A percentile compares a stretch with the other conserved stretches of the same genome.
phyloP scores from a whole-genome alignment of 2,113 vertebrate species.

The Rhadina sibilatrix region DNA sequence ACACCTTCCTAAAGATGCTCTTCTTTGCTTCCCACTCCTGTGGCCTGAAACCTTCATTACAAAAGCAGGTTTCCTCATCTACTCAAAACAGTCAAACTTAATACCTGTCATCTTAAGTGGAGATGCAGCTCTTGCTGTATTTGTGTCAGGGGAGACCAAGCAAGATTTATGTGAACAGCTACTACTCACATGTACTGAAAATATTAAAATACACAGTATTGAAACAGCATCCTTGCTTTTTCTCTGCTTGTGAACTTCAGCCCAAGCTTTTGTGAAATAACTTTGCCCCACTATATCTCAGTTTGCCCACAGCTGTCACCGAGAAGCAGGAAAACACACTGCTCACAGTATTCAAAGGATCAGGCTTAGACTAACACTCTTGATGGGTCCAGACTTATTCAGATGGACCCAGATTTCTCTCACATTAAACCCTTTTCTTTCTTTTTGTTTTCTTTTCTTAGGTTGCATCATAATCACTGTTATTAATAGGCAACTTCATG shows the following conservation, averaged over 20 bases:
- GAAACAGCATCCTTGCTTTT: not conserved
- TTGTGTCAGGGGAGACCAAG: not conserved
- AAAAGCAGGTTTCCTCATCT: constrained; percentile 1
- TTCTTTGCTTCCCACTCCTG: not conserved
- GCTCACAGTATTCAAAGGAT: not conserved
- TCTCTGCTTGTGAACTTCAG: not conserved
- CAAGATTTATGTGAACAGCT: not conserved
- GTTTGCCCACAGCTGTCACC: not conserved
- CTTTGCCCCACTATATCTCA: not conserved
- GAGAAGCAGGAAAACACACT: not conserved
- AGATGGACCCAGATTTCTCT: not conserved
- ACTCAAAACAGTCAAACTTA: not conserved
- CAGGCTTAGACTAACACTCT: not conserved
- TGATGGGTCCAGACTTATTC: not conserved
- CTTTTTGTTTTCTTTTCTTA: not conserved
- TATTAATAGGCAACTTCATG: not conserved
- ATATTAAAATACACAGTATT: not conserved
- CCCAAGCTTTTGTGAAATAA: not conserved
- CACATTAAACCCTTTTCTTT: not conserved
- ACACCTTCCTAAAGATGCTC: not conserved
- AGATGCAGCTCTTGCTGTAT: not conserved
- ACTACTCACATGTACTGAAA: not conserved
- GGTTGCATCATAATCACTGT: not conserved
- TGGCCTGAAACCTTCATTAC: not conserved
- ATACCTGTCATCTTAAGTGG: not conserved